These are phyloP conservation scores for Thalassarche chlororhynchos DNA, from an alignment of 2,113 vertebrate genomes.

Conservation along the genomic window DNA sequence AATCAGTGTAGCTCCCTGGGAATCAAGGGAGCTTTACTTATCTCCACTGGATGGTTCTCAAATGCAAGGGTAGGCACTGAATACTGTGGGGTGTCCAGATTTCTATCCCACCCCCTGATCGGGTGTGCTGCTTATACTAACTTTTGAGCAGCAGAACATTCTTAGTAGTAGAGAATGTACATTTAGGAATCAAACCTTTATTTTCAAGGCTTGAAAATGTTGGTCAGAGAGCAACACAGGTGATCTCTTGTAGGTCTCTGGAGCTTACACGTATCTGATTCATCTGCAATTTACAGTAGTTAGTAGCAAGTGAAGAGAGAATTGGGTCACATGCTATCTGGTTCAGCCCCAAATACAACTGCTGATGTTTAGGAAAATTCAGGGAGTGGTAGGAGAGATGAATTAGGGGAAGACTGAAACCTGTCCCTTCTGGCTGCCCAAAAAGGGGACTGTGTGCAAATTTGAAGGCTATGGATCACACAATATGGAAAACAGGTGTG, in stretches of 20 bases:
- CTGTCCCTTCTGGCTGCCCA: neutral
- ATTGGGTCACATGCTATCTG: rapidly evolving
- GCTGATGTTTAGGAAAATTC: neutral
- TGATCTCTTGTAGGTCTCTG: neutral
- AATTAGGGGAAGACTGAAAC: neutral
- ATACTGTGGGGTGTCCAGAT: neutral
- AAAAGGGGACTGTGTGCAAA: neutral
- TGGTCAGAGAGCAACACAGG: neutral
- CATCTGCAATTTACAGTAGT: neutral
- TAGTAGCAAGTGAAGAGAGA: neutral
- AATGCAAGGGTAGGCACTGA: neutral
- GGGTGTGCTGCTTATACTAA: neutral
- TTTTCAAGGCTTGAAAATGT: neutral
- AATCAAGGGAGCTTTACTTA: neutral
- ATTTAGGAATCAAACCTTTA: neutral
- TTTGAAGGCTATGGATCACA: neutral
- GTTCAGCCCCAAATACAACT: neutral
- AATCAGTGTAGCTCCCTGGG: neutral
- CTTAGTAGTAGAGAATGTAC: neutral
- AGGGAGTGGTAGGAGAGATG: neutral
- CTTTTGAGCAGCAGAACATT: neutral
- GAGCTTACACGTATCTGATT: neutral
- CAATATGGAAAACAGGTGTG: neutral
- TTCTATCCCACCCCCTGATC: neutral
- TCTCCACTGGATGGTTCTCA: neutral